phyloP scores from a whole-genome alignment of 2,888 invertebrate species.

The Silvanus unidentatus region DNA sequence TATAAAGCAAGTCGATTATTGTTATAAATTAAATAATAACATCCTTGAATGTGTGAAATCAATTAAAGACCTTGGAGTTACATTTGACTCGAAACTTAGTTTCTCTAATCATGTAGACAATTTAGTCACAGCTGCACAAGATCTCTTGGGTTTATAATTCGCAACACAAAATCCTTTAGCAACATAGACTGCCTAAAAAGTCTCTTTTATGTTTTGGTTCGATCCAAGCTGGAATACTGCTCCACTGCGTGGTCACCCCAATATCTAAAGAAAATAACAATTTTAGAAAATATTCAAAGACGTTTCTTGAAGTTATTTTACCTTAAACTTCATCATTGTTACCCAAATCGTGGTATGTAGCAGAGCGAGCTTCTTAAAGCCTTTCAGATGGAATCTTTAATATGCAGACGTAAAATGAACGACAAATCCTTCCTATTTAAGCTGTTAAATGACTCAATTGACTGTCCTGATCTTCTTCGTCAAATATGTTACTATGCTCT shows the following conservation, averaged over 20 bases:
- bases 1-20: background rate
- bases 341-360: background rate
- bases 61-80: slow-evolving; percentile 5
- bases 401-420: background rate
- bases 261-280: background rate
- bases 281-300: background rate
- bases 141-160: slow-evolving; percentile 1
- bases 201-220: background rate
- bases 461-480: no score
- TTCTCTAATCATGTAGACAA: background rate
- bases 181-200: background rate
- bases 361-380: background rate
- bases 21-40: background rate
- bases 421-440: no score
- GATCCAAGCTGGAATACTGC: slow-evolving; percentile 5
- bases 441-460: no score
- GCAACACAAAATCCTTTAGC: background rate
- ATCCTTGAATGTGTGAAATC: background rate
- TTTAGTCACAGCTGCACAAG: background rate
- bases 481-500: no score
- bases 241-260: slow-evolving; percentile 1
- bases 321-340: background rate
- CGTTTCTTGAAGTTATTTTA: slow-evolving; percentile 1
- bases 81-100: slow-evolving; percentile 1
- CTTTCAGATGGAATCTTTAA: background rate